Percentiles rank a stretch among this genome's conserved stretches.
These are phyloP conservation scores for Pelosia muscerda DNA, from an alignment of 2,888 invertebrate genomes.

Conservation along the genomic window DNA sequence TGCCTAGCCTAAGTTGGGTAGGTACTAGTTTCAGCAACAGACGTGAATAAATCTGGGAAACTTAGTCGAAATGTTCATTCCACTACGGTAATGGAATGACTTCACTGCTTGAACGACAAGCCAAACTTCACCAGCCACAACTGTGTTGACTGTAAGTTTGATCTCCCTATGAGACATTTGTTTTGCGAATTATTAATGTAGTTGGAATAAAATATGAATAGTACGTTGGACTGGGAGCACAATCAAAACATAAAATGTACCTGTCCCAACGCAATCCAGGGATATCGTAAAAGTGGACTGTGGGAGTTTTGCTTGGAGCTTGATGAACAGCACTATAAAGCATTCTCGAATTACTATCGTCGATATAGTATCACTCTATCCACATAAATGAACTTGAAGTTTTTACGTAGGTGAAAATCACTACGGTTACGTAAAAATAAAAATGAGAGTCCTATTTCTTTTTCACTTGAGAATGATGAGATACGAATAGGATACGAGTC, in stretches of 20 bases:
- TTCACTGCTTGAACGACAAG: background rate
- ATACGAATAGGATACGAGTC: constrained; percentile 1
- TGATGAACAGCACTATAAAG: no score
- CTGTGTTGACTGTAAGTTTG: background rate
- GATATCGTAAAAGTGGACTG: no score
- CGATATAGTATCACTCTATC: no score
- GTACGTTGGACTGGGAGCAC: no score
- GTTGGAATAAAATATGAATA: background rate
- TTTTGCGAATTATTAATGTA: background rate
- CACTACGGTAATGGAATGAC: background rate
- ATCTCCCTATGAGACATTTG: background rate
- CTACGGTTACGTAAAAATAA: background rate
- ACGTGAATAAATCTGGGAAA: background rate
- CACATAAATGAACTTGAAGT: no score
- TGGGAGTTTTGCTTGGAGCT: no score
- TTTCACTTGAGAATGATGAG: constrained; percentile 1
- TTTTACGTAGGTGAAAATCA: no score
- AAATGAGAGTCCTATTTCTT: constrained; percentile 2
- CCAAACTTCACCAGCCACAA: background rate
- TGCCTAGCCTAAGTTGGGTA: constrained; percentile 3
- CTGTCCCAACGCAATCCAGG: no score
- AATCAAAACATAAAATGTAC: no score
- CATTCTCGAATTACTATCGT: no score
- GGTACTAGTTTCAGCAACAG: background rate
- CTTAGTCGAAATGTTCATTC: background rate